phyloP scores from a whole-genome alignment of 2,797 vertebrate species.

The Acipenser oxyrinchus region DNA sequence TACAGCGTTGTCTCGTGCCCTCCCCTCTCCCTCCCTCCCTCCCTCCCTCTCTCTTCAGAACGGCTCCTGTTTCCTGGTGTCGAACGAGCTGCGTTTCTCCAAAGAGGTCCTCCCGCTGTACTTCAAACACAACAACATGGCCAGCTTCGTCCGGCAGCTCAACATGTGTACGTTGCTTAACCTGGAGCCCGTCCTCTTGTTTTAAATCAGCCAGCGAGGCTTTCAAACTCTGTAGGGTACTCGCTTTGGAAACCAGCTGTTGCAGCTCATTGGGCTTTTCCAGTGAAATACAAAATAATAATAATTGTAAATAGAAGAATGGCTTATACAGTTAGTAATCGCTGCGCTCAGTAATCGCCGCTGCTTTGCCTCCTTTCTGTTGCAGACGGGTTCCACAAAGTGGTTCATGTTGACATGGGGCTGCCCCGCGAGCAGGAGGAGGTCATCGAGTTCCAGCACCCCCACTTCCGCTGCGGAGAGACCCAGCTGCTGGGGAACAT shows the following conservation, averaged over 20 bases:
- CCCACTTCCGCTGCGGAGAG: slow-evolving; percentile 22
- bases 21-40: not conserved
- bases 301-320: no score
- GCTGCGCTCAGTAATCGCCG: not conserved
- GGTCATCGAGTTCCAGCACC: slow-evolving; percentile 27
- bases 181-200: not conserved
- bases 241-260: no score
- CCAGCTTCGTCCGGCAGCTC: slow-evolving; percentile 34
- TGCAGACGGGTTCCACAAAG: slow-evolving; percentile 34
- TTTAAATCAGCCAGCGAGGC: no score
- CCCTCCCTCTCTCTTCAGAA: slow-evolving; percentile 17
- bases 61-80: slow-evolving; percentile 29
- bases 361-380: not conserved
- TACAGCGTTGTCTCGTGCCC: not conserved
- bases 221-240: no score
- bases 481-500: slow-evolving; percentile 27
- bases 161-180: slow-evolving; percentile 30
- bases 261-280: no score
- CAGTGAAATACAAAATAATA: no score
- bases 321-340: not conserved
- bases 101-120: slow-evolving; percentile 32
- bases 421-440: slow-evolving; percentile 16
- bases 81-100: slow-evolving; percentile 26
- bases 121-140: slow-evolving; percentile 35
- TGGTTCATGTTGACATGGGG: slow-evolving; percentile 22